Conservation (phyloP, 92 coral and sea anemone genomes). For the Galaxea fascicularis region DNA sequence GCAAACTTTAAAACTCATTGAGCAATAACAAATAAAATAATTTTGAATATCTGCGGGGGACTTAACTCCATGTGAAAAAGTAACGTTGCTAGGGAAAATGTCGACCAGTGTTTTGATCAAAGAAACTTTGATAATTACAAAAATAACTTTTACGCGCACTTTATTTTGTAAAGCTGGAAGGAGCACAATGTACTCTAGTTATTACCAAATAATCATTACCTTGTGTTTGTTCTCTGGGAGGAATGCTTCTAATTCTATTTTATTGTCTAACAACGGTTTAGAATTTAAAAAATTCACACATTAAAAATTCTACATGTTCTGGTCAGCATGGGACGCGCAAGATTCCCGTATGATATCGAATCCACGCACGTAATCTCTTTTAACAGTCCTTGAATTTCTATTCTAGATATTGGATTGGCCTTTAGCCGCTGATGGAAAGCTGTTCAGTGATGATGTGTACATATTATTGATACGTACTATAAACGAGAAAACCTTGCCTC, state of each 20-base stretch:
- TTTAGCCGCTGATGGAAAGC: conserved; percentile 16
- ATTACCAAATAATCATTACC: no score
- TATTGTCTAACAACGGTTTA: no score
- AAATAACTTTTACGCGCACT: no score
- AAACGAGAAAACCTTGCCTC: background rate
- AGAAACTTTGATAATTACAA: no score
- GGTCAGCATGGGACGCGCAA: no score
- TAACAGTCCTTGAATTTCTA: background rate
- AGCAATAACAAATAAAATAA: background rate
- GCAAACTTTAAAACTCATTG: background rate
- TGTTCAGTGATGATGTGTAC: conserved; percentile 48
- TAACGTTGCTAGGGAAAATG: background rate
- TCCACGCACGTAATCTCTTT: background rate
- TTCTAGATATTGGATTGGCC: conserved; percentile 19
- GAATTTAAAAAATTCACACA: no score
- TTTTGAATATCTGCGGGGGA: conserved; percentile 1
- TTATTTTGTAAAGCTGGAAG: no score
- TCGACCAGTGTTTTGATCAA: background rate
- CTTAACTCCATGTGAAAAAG: background rate
- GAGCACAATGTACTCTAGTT: no score
- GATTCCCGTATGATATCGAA: no score
- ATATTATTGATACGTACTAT: conserved; percentile 18
- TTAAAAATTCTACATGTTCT: no score
- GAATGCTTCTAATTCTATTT: no score
- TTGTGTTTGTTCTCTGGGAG: no score